Percentiles rank a stretch among this genome's conserved stretches.
Conservation (phyloP, 2,888 invertebrate species). For the Lymantria monacha region DNA sequence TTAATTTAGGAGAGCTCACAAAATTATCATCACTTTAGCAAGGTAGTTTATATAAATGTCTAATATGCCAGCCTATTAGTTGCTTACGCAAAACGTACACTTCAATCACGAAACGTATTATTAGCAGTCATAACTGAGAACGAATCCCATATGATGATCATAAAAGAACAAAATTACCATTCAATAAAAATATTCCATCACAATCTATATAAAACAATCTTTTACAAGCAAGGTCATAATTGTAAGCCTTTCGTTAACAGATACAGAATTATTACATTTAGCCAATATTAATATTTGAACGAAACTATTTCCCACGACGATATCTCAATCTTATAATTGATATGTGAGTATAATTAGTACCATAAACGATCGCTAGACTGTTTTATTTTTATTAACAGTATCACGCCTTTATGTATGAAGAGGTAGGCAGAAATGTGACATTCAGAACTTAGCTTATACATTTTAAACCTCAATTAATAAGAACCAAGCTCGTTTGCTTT, state of each 20-base stretch:
- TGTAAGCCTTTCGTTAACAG: slow-evolving; percentile 37
- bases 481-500: no score
- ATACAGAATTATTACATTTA: slow-evolving; percentile 47
- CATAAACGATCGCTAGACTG: slow-evolving; percentile 23
- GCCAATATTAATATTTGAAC: slow-evolving; percentile 46
- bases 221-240: slow-evolving; percentile 35
- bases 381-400: no score
- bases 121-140: slow-evolving; percentile 50
- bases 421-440: no score
- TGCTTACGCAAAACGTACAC: slow-evolving; percentile 38
- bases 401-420: no score
- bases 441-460: neutral
- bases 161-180: slow-evolving; percentile 43
- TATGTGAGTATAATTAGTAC: slow-evolving; percentile 50
- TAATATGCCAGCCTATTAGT: slow-evolving; percentile 5
- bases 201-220: slow-evolving; percentile 30
- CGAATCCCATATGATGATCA: slow-evolving; percentile 40
- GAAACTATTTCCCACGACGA: slow-evolving; percentile 44
- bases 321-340: slow-evolving; percentile 46
- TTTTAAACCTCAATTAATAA: slow-evolving; percentile 11
- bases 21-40: slow-evolving; percentile 4
- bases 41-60: slow-evolving; percentile 3
- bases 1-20: neutral
- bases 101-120: slow-evolving; percentile 39
- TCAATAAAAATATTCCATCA: slow-evolving; percentile 40